Conservation (phyloP, 2,797 vertebrate species). For the Microctenopoma stevenorrisi region DNA sequence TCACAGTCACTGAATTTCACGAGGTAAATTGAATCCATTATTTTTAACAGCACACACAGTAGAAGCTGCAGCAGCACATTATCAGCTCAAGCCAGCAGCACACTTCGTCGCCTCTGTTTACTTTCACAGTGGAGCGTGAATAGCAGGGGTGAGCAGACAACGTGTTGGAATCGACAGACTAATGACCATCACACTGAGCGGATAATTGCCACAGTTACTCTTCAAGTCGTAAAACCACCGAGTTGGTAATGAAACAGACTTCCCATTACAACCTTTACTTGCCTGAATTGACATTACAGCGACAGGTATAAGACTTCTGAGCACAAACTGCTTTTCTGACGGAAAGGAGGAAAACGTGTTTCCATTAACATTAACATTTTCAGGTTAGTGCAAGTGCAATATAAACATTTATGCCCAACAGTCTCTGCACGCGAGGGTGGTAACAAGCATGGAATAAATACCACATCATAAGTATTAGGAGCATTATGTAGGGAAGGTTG, state of each 20-base stretch:
- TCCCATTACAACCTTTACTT: slow-evolving; percentile 21
- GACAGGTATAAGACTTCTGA: no score
- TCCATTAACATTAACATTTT: slow-evolving; percentile 37
- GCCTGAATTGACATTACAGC: not conserved
- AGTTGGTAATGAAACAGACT: slow-evolving; percentile 37
- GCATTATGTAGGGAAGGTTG: slow-evolving; percentile 25
- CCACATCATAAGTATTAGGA: slow-evolving; percentile 41
- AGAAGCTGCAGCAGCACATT: slow-evolving; percentile 17
- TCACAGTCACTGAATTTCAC: not conserved
- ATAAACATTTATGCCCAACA: slow-evolving; percentile 53
- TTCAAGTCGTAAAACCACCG: slow-evolving; percentile 54
- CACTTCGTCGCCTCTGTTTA: slow-evolving; percentile 50
- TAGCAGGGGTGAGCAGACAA: slow-evolving; percentile 50
- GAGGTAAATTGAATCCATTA: not conserved
- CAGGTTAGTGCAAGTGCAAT: slow-evolving; percentile 43
- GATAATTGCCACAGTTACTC: slow-evolving; percentile 67
- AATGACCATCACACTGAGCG: slow-evolving; percentile 67
- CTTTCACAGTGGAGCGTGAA: slow-evolving; percentile 70
- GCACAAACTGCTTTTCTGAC: slow-evolving; percentile 34
- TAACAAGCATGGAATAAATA: slow-evolving; percentile 27
- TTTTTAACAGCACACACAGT: not conserved
- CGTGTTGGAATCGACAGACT: slow-evolving; percentile 66
- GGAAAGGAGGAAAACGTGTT: slow-evolving; percentile 43
- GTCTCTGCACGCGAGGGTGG: slow-evolving; percentile 10
- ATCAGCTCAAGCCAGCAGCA: slow-evolving; percentile 17